phyloP scores from a whole-genome alignment of 1,140 invertebrate genomes.

The Platyscapa corneri region DNA sequence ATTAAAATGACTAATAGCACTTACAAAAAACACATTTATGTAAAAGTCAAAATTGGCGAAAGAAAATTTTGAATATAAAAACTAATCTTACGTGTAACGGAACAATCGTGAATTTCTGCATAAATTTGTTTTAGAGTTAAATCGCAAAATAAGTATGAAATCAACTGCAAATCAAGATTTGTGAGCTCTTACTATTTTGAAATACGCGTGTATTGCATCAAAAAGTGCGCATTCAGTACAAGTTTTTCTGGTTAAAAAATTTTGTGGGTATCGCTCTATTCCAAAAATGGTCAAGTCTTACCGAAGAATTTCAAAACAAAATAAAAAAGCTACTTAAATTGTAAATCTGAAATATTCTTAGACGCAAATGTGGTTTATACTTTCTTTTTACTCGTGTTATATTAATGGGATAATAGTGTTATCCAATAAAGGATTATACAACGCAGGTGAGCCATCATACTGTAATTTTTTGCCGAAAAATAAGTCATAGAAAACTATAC shows the following conservation, averaged over 20 bases:
- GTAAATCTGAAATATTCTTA: neutral
- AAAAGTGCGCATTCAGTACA: neutral
- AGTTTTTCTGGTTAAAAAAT: conserved; percentile 10
- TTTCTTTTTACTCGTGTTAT: too few species aligned
- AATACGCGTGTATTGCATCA: neutral
- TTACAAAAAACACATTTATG: too few species aligned
- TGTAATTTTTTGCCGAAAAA: too few species aligned
- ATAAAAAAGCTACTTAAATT: neutral
- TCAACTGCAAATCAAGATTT: neutral
- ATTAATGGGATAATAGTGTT: too few species aligned
- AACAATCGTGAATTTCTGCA: neutral
- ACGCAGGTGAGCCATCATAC: too few species aligned
- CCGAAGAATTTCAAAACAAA: neutral
- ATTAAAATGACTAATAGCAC: too few species aligned
- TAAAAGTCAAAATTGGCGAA: neutral
- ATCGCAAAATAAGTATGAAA: neutral
- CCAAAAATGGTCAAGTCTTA: neutral
- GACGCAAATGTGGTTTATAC: neutral
- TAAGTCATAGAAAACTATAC: too few species aligned
- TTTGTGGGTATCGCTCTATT: neutral
- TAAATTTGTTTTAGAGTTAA: neutral
- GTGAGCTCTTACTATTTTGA: neutral
- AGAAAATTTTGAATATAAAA: neutral
- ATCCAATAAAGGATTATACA: too few species aligned
- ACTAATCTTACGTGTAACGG: neutral